phyloP scores from a whole-genome alignment of 2,113 vertebrate species.

The Bubo bubo region DNA sequence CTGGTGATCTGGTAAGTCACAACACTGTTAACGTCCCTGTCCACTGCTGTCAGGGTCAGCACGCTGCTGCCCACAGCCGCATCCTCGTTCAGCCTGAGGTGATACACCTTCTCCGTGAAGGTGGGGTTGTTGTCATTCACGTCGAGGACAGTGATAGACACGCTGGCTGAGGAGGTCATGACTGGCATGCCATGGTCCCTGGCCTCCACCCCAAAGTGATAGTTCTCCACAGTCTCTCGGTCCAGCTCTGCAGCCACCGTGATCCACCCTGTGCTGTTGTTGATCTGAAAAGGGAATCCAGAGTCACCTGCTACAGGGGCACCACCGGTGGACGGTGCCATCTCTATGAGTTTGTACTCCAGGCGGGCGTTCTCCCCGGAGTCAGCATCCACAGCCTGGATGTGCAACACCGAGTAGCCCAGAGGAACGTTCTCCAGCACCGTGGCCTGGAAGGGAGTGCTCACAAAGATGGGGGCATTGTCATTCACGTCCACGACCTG shows the following conservation, averaged over 20 bases:
- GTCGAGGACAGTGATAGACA: constrained; percentile 91
- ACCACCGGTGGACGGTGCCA: neutral
- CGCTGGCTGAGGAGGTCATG: constrained; percentile 93
- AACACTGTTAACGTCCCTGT: constrained; percentile 91
- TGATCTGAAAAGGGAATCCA: constrained; percentile 89
- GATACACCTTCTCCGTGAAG: constrained; percentile 90
- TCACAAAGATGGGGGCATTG: constrained; percentile 96
- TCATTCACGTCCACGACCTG: constrained; percentile 95
- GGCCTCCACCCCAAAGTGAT: constrained; percentile 91
- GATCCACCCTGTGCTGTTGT: constrained; percentile 96
- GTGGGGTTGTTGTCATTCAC: constrained; percentile 93
- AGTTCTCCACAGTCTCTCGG: constrained; percentile 88
- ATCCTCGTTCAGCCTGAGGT: constrained; percentile 92
- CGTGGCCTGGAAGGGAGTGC: constrained; percentile 93
- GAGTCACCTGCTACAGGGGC: neutral
- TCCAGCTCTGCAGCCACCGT: constrained; percentile 87
- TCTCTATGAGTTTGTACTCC: constrained; percentile 87
- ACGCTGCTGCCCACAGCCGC: constrained; percentile 92
- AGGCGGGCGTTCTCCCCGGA: constrained; percentile 90
- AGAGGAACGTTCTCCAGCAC: constrained; percentile 91
- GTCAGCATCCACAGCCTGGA: constrained; percentile 93
- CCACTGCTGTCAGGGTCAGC: constrained; percentile 87
- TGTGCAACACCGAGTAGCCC: constrained; percentile 92
- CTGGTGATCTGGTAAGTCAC: constrained; percentile 97
- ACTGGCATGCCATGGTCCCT: constrained; percentile 86